Conservation (phyloP, 2,113 vertebrate genomes). For the Chaetura pelagica region DNA sequence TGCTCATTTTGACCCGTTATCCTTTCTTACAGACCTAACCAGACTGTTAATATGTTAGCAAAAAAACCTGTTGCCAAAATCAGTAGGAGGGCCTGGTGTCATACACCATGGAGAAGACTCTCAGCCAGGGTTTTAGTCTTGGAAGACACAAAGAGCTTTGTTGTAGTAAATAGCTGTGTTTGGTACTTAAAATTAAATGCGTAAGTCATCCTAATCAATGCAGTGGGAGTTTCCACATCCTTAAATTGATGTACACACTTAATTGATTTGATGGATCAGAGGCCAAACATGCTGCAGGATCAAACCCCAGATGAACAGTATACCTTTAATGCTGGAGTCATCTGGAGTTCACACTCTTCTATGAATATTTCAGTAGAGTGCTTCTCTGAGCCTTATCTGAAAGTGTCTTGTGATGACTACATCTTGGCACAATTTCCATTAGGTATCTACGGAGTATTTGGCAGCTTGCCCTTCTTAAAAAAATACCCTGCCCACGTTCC, state of each 20-base stretch:
- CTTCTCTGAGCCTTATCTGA: neutral
- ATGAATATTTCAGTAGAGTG: neutral
- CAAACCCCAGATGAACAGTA: neutral
- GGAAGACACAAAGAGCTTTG: neutral
- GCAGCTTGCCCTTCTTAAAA: neutral
- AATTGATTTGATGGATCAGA: neutral
- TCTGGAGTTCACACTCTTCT: neutral
- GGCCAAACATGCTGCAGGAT: neutral
- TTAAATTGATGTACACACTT: neutral
- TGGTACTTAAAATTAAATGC: neutral
- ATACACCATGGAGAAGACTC: neutral
- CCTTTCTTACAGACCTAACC: neutral
- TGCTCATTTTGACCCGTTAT: neutral
- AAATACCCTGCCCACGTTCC: neutral
- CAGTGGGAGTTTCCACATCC: neutral
- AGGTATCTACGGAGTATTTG: neutral
- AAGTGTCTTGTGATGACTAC: neutral
- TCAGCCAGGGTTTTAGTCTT: neutral
- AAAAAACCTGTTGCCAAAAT: neutral
- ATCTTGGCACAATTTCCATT: neutral
- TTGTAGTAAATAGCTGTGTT: neutral
- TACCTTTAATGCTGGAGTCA: neutral
- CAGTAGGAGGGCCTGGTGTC: neutral
- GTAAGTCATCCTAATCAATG: neutral
- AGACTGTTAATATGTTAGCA: neutral